Percentiles rank a stretch among this genome's conserved stretches.
Evolutionary conservation across 1,140 invertebrate genomes (phyloP).

Genomic region (Pseudomyrmex gracilis): DNA sequence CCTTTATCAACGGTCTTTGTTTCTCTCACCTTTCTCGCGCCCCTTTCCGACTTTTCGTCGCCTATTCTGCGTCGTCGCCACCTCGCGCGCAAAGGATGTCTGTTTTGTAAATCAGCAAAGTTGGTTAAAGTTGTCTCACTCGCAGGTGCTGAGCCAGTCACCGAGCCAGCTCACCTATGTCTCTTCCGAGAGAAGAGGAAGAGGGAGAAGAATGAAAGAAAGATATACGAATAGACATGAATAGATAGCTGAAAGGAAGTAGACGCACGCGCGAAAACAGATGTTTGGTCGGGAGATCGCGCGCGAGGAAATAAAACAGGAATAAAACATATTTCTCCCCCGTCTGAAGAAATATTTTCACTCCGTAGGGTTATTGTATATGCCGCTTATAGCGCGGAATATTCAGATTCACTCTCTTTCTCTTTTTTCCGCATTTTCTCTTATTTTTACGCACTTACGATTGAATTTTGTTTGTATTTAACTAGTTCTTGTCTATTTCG

Average conservation of each 20-base stretch:
- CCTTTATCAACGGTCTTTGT: slow-evolving; percentile 63
- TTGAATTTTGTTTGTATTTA: no score
- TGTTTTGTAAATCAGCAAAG: slow-evolving; percentile 74
- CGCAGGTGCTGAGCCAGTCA: slow-evolving; percentile 12
- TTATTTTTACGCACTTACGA: no score
- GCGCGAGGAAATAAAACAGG: slow-evolving; percentile 28
- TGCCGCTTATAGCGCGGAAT: neutral
- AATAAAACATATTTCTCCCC: neutral
- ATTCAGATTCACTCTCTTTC: neutral
- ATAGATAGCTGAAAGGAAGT: slow-evolving; percentile 12
- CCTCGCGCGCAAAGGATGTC: slow-evolving; percentile 50
- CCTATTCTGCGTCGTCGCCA: neutral
- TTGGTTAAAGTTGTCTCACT: slow-evolving; percentile 65
- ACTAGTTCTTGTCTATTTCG: no score
- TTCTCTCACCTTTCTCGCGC: slow-evolving; percentile 63
- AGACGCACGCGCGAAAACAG: slow-evolving; percentile 5
- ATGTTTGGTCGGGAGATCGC: slow-evolving; percentile 33
- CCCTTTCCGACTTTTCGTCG: slow-evolving; percentile 21
- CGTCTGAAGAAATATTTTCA: neutral
- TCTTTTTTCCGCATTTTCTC: no score
- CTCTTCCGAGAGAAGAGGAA: slow-evolving; percentile 1
- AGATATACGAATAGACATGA: slow-evolving; percentile 34
- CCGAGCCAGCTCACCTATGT: neutral
- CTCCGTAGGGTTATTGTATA: neutral
- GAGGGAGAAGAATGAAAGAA: slow-evolving; percentile 8